Conservation (phyloP, 2,113 vertebrate species). For the Isurus oxyrinchus region DNA sequence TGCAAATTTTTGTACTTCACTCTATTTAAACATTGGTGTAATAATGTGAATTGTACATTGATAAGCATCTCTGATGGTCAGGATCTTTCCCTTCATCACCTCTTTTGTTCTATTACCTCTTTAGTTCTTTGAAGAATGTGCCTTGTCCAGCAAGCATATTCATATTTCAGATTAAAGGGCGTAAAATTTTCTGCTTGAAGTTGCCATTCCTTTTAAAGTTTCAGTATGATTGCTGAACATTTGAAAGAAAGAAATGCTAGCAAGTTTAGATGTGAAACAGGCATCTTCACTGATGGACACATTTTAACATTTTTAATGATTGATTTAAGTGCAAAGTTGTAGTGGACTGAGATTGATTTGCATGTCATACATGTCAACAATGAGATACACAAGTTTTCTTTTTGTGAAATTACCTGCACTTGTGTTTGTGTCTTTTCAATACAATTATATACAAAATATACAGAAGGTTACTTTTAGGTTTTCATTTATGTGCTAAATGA, state of each 20-base stretch:
- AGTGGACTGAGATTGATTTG: slow-evolving; percentile 24
- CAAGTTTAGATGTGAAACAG: neutral
- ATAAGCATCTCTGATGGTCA: neutral
- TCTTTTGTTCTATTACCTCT: neutral
- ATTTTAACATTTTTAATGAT: neutral
- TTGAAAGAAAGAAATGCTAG: neutral
- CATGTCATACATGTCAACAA: slow-evolving; percentile 35
- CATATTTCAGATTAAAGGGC: neutral
- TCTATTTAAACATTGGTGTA: neutral
- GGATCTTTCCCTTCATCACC: neutral
- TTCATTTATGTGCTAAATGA: neutral
- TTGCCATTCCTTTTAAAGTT: neutral
- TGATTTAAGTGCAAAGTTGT: slow-evolving; percentile 7
- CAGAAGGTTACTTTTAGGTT: neutral
- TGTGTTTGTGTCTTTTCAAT: neutral
- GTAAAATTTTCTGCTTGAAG: neutral
- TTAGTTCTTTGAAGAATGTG: slow-evolving; percentile 10
- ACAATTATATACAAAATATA: neutral
- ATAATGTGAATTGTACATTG: neutral
- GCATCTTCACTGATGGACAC: neutral
- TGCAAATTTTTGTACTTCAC: neutral
- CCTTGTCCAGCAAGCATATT: neutral
- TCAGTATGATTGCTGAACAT: neutral
- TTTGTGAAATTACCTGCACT: slow-evolving; percentile 32
- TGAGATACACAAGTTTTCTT: slow-evolving; percentile 9